These are phyloP conservation scores for Hypsibius dujardini DNA, from an alignment of 1,140 invertebrate species.

Conservation along the genomic window DNA sequence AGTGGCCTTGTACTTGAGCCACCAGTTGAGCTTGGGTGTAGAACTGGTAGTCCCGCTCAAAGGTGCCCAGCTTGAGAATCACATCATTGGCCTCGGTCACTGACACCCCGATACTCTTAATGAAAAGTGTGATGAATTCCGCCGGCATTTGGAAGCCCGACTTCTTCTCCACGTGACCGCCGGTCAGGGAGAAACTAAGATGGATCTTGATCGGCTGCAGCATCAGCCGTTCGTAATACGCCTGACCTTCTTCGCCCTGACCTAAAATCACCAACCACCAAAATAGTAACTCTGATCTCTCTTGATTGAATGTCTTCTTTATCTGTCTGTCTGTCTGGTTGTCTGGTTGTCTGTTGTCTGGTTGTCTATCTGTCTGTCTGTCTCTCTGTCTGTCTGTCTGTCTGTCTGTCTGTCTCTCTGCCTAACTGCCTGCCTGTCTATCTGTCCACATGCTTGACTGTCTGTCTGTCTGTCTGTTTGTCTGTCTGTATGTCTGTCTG, in stretches of 20 bases:
- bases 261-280: slow-evolving; percentile 28
- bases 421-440: too few species aligned
- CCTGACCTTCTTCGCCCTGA: slow-evolving; percentile 5
- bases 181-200: slow-evolving; percentile 53
- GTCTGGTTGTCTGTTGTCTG: too few species aligned
- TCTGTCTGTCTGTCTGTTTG: too few species aligned
- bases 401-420: too few species aligned
- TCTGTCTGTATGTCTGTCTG: too few species aligned
- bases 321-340: too few species aligned
- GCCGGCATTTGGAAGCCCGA: slow-evolving; percentile 31
- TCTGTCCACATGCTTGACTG: too few species aligned
- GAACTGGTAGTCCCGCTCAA: slow-evolving; percentile 73
- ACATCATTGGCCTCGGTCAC: slow-evolving; percentile 94
- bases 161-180: slow-evolving; percentile 37
- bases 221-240: slow-evolving; percentile 3
- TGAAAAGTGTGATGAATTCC: slow-evolving; percentile 55
- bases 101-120: slow-evolving; percentile 85
- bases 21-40: slow-evolving; percentile 67
- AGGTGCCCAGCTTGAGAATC: slow-evolving; percentile 92
- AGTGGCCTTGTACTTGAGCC: slow-evolving; percentile 65
- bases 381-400: slow-evolving; percentile 27
- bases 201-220: slow-evolving; percentile 42
- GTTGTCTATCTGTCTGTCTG: too few species aligned
- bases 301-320: too few species aligned
- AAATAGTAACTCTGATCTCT: too few species aligned